These are phyloP conservation scores for Upupa epops DNA, from an alignment of 2,113 vertebrate species.

Conservation along the genomic window DNA sequence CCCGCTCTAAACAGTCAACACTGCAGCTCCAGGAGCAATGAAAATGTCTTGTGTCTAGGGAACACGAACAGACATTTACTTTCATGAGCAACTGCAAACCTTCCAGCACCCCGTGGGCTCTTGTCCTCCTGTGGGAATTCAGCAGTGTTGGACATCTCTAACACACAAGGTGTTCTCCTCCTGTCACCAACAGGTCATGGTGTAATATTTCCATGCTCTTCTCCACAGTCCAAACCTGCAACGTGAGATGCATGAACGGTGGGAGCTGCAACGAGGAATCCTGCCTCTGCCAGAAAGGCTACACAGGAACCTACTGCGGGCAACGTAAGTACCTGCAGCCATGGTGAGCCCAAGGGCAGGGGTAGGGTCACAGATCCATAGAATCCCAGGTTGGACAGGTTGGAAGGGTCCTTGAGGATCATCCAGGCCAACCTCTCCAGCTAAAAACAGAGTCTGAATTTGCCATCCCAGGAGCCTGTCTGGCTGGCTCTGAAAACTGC, in stretches of 20 bases:
- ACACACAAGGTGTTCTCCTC: not conserved
- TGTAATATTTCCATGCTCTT: not conserved
- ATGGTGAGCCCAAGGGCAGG: not conserved
- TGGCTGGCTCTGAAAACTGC: too few relatives aligned
- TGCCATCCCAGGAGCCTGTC: too few relatives aligned
- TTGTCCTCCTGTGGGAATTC: not conserved
- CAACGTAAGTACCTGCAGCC: conserved; percentile 81
- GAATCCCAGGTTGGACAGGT: too few relatives aligned
- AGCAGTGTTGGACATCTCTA: not conserved
- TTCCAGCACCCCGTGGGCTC: not conserved
- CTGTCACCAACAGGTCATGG: too few relatives aligned
- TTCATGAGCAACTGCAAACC: not conserved
- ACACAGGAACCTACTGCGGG: conserved; percentile 86
- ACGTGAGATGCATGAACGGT: conserved; percentile 89
- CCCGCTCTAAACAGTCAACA: not conserved
- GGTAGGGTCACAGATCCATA: too few relatives aligned
- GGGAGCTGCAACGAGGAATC: conserved; percentile 86
- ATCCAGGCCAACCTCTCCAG: too few relatives aligned
- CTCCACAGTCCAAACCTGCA: conserved; percentile 83
- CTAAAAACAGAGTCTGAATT: too few relatives aligned
- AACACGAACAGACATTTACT: not conserved
- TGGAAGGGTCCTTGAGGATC: too few relatives aligned
- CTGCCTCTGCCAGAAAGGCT: conserved; percentile 88
- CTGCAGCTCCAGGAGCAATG: not conserved
- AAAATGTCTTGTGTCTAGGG: not conserved